Evolutionary conservation across 1,140 invertebrate species (phyloP).

Genomic region (Chlorops oryzae): DNA sequence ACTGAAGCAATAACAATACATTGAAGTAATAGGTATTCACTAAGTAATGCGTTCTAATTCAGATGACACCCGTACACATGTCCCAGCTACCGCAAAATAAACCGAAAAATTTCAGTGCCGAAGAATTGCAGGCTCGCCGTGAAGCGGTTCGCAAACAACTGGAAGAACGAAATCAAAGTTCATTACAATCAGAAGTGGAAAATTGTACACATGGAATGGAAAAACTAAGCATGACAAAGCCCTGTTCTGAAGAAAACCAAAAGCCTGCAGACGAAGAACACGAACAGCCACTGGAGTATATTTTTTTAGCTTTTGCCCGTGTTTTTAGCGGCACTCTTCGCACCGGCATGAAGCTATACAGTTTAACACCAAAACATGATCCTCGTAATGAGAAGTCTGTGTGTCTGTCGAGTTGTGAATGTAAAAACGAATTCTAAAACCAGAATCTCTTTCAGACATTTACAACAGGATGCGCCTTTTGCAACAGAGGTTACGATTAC

Average conservation of each 20-base stretch:
- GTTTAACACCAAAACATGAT: conserved; percentile 87
- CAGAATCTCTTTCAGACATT: conserved; percentile 10
- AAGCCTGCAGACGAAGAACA: conserved; percentile 18
- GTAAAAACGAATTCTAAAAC: not conserved
- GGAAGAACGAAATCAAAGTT: conserved; percentile 50
- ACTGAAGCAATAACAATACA: not conserved
- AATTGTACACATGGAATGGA: conserved; percentile 50
- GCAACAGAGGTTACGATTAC: conserved; percentile 57
- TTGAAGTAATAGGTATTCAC: not conserved
- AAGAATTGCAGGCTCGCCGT: conserved; percentile 67
- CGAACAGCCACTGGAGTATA: conserved; percentile 44
- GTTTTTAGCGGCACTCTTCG: conserved; percentile 84
- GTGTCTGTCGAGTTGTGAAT: not conserved
- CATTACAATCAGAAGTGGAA: conserved; percentile 50
- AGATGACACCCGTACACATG: conserved; percentile 55
- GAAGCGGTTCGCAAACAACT: conserved; percentile 63
- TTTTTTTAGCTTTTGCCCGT: conserved; percentile 88
- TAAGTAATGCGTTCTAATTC: too few relatives aligned
- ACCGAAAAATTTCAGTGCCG: conserved; percentile 63
- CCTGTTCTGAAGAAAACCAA: conserved; percentile 30
- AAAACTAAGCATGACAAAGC: conserved; percentile 31
- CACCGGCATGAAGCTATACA: conserved; percentile 72
- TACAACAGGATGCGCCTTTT: conserved; percentile 45
- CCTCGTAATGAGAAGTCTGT: conserved; percentile 52
- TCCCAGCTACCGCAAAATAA: conserved; percentile 66